A percentile compares a stretch with the other conserved stretches of the same genome.
phyloP scores from a whole-genome alignment of 2,113 vertebrate species.

The Rhea americana region DNA sequence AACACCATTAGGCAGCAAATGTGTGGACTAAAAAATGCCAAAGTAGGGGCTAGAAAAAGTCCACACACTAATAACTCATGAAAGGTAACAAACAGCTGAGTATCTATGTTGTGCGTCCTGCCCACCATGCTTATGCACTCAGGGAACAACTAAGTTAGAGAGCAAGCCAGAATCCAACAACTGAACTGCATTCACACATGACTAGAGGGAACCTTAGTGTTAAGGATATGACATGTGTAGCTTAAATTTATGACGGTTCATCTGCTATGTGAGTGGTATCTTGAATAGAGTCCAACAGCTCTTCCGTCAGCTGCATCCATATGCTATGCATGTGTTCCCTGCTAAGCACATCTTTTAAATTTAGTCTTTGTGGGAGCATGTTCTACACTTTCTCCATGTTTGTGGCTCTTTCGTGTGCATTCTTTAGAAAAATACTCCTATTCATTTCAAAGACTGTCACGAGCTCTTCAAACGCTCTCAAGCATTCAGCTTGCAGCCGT shows the following conservation, averaged over 20 bases:
- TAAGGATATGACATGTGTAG: conserved; percentile 70
- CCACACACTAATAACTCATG: not conserved
- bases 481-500: not conserved
- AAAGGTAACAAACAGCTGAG: not conserved
- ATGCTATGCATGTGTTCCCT: conserved; percentile 78
- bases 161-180: not conserved
- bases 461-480: conserved; percentile 37
- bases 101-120: not conserved
- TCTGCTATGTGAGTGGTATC: conserved; percentile 76
- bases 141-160: conserved; percentile 8
- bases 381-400: conserved; percentile 72
- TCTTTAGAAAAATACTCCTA: conserved; percentile 71
- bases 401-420: conserved; percentile 40
- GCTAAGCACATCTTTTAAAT: conserved; percentile 80
- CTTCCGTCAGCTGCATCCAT: conserved; percentile 77
- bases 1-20: not conserved
- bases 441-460: conserved; percentile 57
- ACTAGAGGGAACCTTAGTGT: conserved; percentile 67
- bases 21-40: not conserved
- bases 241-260: conserved; percentile 72
- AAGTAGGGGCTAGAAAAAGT: conserved; percentile 9
- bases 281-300: conserved; percentile 74
- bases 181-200: conserved; percentile 53
- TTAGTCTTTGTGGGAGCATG: conserved; percentile 78
- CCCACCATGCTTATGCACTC: not conserved